Percentiles rank a stretch among this genome's conserved stretches.
Conservation (phyloP, 1,140 invertebrate genomes). For the Leptonema lineaticorne region DNA sequence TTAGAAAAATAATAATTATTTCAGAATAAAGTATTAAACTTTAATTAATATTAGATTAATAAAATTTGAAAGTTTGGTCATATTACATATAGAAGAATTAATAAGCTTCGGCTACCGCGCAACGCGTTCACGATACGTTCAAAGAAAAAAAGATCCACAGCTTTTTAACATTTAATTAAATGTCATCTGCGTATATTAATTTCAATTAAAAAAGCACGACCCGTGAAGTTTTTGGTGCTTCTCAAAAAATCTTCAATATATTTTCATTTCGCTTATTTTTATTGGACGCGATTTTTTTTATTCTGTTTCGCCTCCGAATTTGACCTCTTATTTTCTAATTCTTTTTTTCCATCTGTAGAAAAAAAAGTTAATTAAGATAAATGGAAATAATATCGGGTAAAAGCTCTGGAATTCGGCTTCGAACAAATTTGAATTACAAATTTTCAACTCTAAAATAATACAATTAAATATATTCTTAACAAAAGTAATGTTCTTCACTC, state of each 20-base stretch:
- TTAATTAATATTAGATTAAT: too few species aligned
- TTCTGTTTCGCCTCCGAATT: too few species aligned
- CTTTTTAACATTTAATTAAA: not conserved
- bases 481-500: too few species aligned
- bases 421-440: slow-evolving; percentile 1
- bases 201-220: not conserved
- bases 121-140: not conserved
- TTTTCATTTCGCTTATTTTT: too few species aligned
- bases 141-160: not conserved
- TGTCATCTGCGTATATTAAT: too few species aligned
- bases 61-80: not conserved
- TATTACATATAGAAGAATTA: not conserved
- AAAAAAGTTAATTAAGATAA: slow-evolving; percentile 3
- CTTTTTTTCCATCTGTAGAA: too few species aligned
- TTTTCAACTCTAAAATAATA: not conserved
- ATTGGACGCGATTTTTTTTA: too few species aligned
- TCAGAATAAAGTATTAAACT: too few species aligned
- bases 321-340: too few species aligned
- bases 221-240: too few species aligned
- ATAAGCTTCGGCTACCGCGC: slow-evolving; percentile 16
- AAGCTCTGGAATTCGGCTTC: not conserved
- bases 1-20: too few species aligned
- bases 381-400: not conserved
- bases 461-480: not conserved
- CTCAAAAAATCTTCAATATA: too few species aligned